Conservation (phyloP, 2,888 invertebrate species). For the Gymnocheta viridis region DNA sequence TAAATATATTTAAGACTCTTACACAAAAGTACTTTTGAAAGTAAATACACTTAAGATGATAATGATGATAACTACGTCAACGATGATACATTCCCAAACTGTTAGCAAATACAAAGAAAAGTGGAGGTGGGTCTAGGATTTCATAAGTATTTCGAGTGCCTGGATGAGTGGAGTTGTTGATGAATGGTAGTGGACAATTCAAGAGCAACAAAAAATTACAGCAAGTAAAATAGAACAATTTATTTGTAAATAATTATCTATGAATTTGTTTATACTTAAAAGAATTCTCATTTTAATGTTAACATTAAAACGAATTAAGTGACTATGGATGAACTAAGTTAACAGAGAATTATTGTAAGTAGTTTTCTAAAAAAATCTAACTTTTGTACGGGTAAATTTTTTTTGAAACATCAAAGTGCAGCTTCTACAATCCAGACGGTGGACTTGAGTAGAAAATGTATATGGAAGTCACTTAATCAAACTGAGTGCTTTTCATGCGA, state of each 20-base stretch:
- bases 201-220: background rate
- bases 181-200: constrained; percentile 7
- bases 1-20: constrained; percentile 64
- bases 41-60: constrained; percentile 65
- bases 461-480: no score
- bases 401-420: no score
- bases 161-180: background rate
- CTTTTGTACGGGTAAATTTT: no score
- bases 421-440: no score
- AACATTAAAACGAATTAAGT: no score
- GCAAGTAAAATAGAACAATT: background rate
- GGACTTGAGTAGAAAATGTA: no score
- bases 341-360: no score
- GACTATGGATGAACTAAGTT: no score
- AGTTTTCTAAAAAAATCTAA: no score
- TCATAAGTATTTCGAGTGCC: background rate
- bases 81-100: constrained; percentile 1
- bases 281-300: background rate
- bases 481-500: no score
- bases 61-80: constrained; percentile 3
- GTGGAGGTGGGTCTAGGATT: background rate
- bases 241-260: constrained; percentile 4
- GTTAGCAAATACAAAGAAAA: constrained; percentile 28
- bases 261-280: background rate
- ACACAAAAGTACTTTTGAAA: constrained; percentile 60